Percentiles rank a stretch among this genome's conserved stretches.
These are phyloP conservation scores for Anisognathus igniventris DNA, from an alignment of 2,797 vertebrate species.

Conservation along the genomic window DNA sequence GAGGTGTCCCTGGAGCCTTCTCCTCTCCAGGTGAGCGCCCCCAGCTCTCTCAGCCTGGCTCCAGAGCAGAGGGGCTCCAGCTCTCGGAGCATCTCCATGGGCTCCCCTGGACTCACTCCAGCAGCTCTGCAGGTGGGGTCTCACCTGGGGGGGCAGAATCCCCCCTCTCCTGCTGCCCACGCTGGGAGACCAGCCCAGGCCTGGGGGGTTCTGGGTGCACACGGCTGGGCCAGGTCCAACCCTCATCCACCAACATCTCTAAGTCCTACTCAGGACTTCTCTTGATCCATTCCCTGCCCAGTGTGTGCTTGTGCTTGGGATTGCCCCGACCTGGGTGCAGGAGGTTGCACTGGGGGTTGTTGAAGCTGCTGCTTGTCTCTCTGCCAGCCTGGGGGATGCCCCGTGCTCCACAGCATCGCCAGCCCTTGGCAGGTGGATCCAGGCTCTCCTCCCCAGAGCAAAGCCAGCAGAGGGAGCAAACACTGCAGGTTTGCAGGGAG, in stretches of 20 bases:
- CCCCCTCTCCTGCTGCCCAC: not conserved
- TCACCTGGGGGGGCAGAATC: not conserved
- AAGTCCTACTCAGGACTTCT: not conserved
- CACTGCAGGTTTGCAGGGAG: not conserved
- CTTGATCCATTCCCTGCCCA: not conserved
- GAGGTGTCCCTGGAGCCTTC: not conserved
- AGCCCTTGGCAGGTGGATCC: not conserved
- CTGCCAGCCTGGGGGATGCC: not conserved
- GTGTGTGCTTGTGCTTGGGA: not conserved
- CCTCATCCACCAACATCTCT: not conserved
- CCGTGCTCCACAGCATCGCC: accelerated
- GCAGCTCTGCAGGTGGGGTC: not conserved
- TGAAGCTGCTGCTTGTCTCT: not conserved
- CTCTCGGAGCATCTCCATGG: accelerated
- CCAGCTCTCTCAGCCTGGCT: not conserved
- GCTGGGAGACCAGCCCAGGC: not conserved
- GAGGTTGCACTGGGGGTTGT: not conserved
- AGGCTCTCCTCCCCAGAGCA: not conserved
- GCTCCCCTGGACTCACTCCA: accelerated
- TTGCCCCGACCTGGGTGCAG: not conserved
- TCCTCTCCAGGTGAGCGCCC: accelerated
- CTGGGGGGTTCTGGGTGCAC: not conserved
- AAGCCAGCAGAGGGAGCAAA: slow-evolving; percentile 55
- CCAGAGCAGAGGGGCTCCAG: not conserved
- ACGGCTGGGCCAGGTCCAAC: accelerated